Evolutionary conservation across 2,888 invertebrate genomes (phyloP).

Genomic region (Halictus quadricinctus): DNA sequence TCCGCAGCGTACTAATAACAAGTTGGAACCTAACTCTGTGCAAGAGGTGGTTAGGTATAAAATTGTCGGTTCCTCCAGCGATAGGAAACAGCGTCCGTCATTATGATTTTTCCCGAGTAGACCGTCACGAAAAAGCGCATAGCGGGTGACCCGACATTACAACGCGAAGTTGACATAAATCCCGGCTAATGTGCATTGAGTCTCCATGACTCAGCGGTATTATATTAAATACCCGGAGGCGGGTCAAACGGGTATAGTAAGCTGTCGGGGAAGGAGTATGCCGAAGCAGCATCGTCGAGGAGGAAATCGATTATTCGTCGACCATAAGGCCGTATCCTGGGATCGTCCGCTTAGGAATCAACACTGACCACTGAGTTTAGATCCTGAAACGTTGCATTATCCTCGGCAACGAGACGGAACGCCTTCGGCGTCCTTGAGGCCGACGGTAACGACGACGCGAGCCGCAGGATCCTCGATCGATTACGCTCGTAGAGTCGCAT

Average conservation of each 20-base stretch:
- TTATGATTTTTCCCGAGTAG: neutral
- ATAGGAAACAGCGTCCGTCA: too few relatives aligned
- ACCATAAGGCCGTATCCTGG: slow-evolving; percentile 64
- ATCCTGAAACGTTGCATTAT: slow-evolving; percentile 80
- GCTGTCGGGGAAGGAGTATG: neutral
- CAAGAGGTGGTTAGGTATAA: too few relatives aligned
- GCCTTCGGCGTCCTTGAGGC: slow-evolving; percentile 74
- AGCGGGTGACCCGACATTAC: neutral
- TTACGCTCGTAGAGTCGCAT: neutral
- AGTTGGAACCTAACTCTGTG: too few relatives aligned
- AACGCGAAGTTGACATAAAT: neutral
- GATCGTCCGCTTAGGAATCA: slow-evolving; percentile 68
- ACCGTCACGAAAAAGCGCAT: neutral
- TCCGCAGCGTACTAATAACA: too few relatives aligned
- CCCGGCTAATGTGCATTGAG: neutral
- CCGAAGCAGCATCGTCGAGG: slow-evolving; percentile 10
- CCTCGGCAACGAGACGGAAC: slow-evolving; percentile 82
- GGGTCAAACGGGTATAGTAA: neutral
- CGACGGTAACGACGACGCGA: slow-evolving; percentile 46
- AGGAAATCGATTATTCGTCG: slow-evolving; percentile 65
- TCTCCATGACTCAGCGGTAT: neutral
- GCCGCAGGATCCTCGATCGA: slow-evolving; percentile 51
- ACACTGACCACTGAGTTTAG: slow-evolving; percentile 66
- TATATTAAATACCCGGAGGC: slow-evolving; percentile 3
- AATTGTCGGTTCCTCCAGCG: too few relatives aligned